Evolutionary conservation across 37 sponge, comb jelly and placozoan genomes (phyloP), one percentile per base, ranked within the genome.

Genomic region (Spongia lamella): DNA sequence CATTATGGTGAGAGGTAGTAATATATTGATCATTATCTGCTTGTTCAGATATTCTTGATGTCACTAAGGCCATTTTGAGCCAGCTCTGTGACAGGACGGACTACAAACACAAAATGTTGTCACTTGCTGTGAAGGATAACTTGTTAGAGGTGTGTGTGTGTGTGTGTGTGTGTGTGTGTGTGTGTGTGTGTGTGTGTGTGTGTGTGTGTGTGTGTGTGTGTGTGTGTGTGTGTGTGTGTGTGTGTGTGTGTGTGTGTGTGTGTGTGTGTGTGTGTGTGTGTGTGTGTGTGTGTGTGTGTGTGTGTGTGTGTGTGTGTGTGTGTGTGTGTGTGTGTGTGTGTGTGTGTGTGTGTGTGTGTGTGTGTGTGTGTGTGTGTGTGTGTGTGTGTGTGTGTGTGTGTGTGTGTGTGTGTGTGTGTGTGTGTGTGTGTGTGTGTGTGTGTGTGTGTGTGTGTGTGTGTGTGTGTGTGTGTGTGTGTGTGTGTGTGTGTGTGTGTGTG

Each of bases 91-190:
- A 61, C n/a, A 38, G 57, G 31, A 40, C 31, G 36, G 77, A 89
- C 53, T 77, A 73, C 63, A 73, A 76, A 36, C 85, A 89, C 50
- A 57, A 76, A 59, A 84, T 89, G 81, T 69, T 89, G 38, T 38
- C 73, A 24, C 75, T 77, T 1, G 62, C 79, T 30, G 62, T 89
- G 17, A 76, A 80, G 38, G 77, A 89, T 58, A 68, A 59, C 29
- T 31, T 89, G 21, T 21, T 84, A 1, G 90, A 84, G 73, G 47
- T 43, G 47, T 43, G 47, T 43, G 47, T 43, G 47, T 43, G 47
- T 43, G 47, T 43, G 47, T 43, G 47, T 43, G 47, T 43, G 47
- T 43, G 47, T 43, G 47, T 43, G 47, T 43, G 47, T 43, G 47
- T 43, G 47, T 43, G 47, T 43, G 47, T 43, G 47, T 43, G 47